A percentile compares a stretch with the other conserved stretches of the same genome.
These are phyloP conservation scores for Melolontha melolontha DNA, from an alignment of 2,888 invertebrate genomes.

Conservation along the genomic window DNA sequence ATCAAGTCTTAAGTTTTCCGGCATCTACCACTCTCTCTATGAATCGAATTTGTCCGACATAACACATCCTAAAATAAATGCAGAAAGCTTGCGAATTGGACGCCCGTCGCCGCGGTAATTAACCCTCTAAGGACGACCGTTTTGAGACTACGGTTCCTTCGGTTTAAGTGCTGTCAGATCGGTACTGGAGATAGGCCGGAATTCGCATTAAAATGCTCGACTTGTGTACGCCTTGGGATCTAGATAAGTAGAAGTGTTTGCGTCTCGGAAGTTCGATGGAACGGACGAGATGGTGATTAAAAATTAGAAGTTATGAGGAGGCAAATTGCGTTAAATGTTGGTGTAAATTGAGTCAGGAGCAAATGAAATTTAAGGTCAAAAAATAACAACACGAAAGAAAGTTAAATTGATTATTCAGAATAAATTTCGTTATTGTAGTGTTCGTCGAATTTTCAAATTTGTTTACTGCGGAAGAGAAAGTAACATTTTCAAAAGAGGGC, in stretches of 20 bases:
- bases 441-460: too few species aligned
- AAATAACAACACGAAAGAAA: not conserved
- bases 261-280: constrained; percentile 30
- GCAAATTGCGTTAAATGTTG: constrained; percentile 35
- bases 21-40: constrained; percentile 22
- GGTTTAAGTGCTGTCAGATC: constrained; percentile 37
- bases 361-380: constrained; percentile 5
- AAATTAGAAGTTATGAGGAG: constrained; percentile 35
- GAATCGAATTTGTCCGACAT: constrained; percentile 34
- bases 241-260: constrained; percentile 32
- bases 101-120: constrained; percentile 33
- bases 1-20: constrained; percentile 34
- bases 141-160: constrained; percentile 32
- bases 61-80: constrained; percentile 33
- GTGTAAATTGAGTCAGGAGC: constrained; percentile 23
- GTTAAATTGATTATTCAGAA: not conserved
- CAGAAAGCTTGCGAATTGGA: constrained; percentile 31
- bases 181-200: constrained; percentile 24
- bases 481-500: too few species aligned
- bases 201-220: constrained; percentile 37
- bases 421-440: not conserved
- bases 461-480: too few species aligned
- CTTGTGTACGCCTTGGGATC: constrained; percentile 34
- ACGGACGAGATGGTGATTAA: constrained; percentile 28
- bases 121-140: constrained; percentile 23